phyloP scores from a whole-genome alignment of 2,888 invertebrate species.

The Endomychus coccineus region DNA sequence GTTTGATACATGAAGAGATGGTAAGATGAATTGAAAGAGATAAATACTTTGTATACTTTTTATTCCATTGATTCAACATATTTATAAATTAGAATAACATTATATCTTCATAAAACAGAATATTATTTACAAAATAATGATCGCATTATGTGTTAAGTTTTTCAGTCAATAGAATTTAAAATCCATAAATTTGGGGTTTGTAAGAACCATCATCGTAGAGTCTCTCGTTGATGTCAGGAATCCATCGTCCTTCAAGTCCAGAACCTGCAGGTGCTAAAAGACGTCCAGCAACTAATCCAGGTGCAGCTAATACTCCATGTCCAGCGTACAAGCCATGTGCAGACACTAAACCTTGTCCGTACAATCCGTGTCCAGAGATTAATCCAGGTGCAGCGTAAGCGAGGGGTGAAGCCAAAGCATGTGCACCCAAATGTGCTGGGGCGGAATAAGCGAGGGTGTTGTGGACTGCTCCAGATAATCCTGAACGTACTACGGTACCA shows the following conservation, averaged over 20 bases:
- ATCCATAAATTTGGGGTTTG: slow-evolving; percentile 21
- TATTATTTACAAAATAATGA: too few relatives aligned
- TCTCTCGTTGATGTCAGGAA: slow-evolving; percentile 30
- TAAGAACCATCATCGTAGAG: slow-evolving; percentile 35
- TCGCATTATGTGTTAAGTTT: too few relatives aligned
- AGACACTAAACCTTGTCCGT: too few relatives aligned
- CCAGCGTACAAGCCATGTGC: slow-evolving; percentile 2
- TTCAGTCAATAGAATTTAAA: slow-evolving; percentile 12
- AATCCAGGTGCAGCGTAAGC: slow-evolving; percentile 1
- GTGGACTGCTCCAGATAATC: slow-evolving; percentile 1
- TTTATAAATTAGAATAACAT: too few relatives aligned
- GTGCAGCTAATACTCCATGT: not conserved
- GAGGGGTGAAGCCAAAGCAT: slow-evolving; percentile 3
- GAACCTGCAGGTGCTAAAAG: slow-evolving; percentile 21
- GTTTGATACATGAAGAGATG: too few relatives aligned
- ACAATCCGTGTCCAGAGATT: slow-evolving; percentile 1
- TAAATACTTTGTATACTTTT: too few relatives aligned
- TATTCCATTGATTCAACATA: too few relatives aligned
- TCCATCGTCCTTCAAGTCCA: slow-evolving; percentile 31
- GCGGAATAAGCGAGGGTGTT: not conserved
- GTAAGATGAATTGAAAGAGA: too few relatives aligned
- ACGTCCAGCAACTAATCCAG: slow-evolving; percentile 10
- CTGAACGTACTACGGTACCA: slow-evolving; percentile 11
- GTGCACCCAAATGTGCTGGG: slow-evolving; percentile 5
- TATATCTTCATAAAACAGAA: too few relatives aligned